phyloP scores from a whole-genome alignment of 92 coral and sea anemone genomes.

The Siderastrea siderea region DNA sequence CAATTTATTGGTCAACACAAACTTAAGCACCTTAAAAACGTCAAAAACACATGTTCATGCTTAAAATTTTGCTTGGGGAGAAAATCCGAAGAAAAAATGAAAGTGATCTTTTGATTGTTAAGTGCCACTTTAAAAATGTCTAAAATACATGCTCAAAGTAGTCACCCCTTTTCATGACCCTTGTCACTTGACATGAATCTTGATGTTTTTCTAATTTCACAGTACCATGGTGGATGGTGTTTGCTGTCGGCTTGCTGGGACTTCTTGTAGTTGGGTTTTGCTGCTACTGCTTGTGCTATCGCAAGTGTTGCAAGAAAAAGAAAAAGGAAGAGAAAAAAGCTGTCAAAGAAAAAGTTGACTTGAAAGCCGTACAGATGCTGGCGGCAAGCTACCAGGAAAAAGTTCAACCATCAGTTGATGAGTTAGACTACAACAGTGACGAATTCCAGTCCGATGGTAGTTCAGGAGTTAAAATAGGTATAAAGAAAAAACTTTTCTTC shows the following conservation, averaged over 20 bases:
- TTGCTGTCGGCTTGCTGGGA: constrained; percentile 73
- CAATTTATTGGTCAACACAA: too few species aligned
- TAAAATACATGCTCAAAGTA: too few species aligned
- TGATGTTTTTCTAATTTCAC: neutral
- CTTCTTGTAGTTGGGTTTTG: constrained; percentile 74
- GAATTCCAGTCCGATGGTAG: constrained; percentile 90
- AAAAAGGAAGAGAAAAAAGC: constrained; percentile 85
- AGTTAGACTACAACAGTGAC: constrained; percentile 97
- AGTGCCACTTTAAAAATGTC: too few species aligned
- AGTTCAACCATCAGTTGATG: constrained; percentile 98
- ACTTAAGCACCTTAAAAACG: too few species aligned
- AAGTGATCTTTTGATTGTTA: too few species aligned
- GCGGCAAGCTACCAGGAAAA: constrained; percentile 97
- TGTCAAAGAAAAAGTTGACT: constrained; percentile 87
- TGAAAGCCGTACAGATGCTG: constrained; percentile 86
- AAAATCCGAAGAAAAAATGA: too few species aligned
- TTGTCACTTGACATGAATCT: neutral
- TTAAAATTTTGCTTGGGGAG: too few species aligned
- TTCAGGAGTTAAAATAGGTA: constrained; percentile 94
- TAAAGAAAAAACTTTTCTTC: neutral
- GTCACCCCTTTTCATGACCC: too few species aligned
- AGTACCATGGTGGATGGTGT: constrained; percentile 97
- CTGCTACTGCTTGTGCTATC: constrained; percentile 89
- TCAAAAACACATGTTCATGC: too few species aligned
- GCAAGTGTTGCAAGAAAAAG: constrained; percentile 89